Evolutionary conservation across 2,113 vertebrate genomes (phyloP).

Genomic region (Pachypanchax playfairii): DNA sequence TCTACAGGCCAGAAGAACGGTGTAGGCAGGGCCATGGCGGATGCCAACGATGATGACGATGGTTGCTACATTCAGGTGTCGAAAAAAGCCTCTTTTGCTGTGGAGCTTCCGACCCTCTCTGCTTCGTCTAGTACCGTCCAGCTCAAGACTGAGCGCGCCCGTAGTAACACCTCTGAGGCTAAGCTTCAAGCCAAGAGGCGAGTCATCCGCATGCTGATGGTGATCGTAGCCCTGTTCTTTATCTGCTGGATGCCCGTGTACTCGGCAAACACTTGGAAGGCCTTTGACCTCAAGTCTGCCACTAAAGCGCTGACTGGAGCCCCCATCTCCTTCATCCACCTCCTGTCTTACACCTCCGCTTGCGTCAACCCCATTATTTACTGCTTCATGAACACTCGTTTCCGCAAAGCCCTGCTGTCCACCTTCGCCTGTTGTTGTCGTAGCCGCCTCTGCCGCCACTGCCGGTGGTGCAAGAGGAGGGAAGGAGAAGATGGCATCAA

Average conservation of each 20-base stretch:
- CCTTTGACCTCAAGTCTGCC: conserved; percentile 83
- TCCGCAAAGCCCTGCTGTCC: conserved; percentile 85
- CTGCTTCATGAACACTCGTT: conserved; percentile 98
- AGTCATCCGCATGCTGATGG: conserved; percentile 92
- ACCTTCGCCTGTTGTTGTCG: conserved; percentile 83
- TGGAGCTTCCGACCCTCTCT: conserved; percentile 85
- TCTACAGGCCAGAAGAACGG: conserved; percentile 74
- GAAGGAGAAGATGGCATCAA: conserved; percentile 75
- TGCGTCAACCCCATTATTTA: conserved; percentile 95
- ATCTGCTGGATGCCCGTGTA: conserved; percentile 95
- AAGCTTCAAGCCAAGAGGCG: conserved; percentile 91
- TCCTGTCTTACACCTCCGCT: conserved; percentile 88
- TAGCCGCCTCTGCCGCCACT: conserved; percentile 54
- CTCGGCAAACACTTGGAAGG: conserved; percentile 91
- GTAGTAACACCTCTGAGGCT: conserved; percentile 83
- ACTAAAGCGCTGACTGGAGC: conserved; percentile 82
- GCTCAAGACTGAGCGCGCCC: conserved; percentile 57
- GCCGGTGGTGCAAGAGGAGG: conserved; percentile 39
- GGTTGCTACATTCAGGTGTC: conserved; percentile 90
- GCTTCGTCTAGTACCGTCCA: conserved; percentile 19
- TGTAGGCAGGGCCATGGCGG: background rate
- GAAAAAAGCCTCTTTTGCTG: conserved; percentile 61
- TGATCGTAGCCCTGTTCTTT: conserved; percentile 93
- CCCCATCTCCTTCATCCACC: conserved; percentile 95
- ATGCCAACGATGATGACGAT: conserved; percentile 78